phyloP scores from a whole-genome alignment of 2,113 vertebrate species.

The Odobenus rosmarus region DNA sequence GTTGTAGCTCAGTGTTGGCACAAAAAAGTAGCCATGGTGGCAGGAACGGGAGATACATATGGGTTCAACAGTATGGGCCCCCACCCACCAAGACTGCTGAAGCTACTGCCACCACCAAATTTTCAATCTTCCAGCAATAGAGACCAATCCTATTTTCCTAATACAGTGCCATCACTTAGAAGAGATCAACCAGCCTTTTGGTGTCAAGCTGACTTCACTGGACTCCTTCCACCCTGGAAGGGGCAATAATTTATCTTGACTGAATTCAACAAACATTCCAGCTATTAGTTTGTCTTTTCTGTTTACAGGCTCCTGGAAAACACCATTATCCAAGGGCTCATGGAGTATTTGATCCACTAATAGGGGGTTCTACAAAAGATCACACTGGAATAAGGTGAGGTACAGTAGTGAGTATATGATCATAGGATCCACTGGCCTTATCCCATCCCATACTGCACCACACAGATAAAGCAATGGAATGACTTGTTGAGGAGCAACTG shows the following conservation, averaged over 20 bases:
- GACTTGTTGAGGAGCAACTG: neutral
- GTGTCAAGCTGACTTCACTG: neutral
- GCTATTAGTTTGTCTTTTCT: neutral
- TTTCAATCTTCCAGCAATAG: neutral
- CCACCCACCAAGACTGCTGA: neutral
- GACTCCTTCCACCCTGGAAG: neutral
- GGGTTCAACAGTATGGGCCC: neutral
- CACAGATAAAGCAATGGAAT: neutral
- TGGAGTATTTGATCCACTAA: neutral
- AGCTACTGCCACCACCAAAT: neutral
- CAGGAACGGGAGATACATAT: neutral
- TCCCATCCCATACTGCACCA: neutral
- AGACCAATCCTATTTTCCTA: neutral
- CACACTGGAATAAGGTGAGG: neutral
- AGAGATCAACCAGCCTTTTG: neutral
- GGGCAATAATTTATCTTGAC: neutral
- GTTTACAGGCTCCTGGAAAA: neutral
- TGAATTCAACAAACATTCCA: neutral
- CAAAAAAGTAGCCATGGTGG: neutral
- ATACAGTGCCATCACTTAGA: neutral
- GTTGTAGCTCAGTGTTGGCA: neutral
- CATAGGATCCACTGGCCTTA: neutral
- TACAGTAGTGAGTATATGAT: neutral
- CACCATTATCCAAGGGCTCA: neutral
- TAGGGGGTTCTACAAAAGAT: neutral